These are phyloP conservation scores for Aurelia sp. DNA, from an alignment of 30 jellyfish, hydroid and myxozoan genomes.

Conservation along the genomic window DNA sequence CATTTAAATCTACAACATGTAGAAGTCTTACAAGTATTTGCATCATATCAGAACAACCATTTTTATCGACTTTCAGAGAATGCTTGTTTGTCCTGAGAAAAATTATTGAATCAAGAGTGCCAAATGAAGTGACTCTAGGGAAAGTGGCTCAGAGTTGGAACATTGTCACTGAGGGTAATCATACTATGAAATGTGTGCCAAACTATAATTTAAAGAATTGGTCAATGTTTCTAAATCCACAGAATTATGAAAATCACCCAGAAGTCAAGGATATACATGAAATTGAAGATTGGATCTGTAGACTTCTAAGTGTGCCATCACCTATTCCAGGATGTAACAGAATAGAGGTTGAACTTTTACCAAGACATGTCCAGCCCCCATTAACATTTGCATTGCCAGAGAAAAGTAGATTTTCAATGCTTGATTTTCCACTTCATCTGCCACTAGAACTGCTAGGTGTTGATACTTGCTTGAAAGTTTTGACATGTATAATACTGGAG, in stretches of 20 bases:
- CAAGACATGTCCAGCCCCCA: slow-evolving; percentile 96
- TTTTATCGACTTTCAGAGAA: slow-evolving; percentile 89
- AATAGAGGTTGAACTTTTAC: slow-evolving; percentile 88
- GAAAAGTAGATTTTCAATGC: slow-evolving; percentile 84
- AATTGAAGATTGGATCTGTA: slow-evolving; percentile 80
- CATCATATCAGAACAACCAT: slow-evolving; percentile 81
- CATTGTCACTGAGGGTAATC: slow-evolving; percentile 42
- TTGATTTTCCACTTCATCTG: slow-evolving; percentile 87
- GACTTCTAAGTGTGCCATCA: slow-evolving; percentile 70
- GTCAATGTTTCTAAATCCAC: slow-evolving; percentile 62
- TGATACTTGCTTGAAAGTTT: slow-evolving; percentile 87
- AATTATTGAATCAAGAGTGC: slow-evolving; percentile 68
- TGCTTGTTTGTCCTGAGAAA: slow-evolving; percentile 87
- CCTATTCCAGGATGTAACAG: slow-evolving; percentile 84
- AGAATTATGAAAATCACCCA: slow-evolving; percentile 24
- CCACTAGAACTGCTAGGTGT: slow-evolving; percentile 91
- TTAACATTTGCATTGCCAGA: slow-evolving; percentile 97
- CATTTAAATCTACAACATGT: slow-evolving; percentile 65
- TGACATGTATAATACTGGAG: slow-evolving; percentile 87
- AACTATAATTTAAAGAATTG: slow-evolving; percentile 46
- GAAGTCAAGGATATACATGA: slow-evolving; percentile 55
- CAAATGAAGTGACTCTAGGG: slow-evolving; percentile 18
- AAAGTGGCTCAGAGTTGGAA: slow-evolving; percentile 42
- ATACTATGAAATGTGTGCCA: slow-evolving; percentile 50
- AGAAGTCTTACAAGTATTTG: slow-evolving; percentile 87